These are phyloP conservation scores for Eupsilia transversa DNA, from an alignment of 2,888 invertebrate species.

Conservation along the genomic window DNA sequence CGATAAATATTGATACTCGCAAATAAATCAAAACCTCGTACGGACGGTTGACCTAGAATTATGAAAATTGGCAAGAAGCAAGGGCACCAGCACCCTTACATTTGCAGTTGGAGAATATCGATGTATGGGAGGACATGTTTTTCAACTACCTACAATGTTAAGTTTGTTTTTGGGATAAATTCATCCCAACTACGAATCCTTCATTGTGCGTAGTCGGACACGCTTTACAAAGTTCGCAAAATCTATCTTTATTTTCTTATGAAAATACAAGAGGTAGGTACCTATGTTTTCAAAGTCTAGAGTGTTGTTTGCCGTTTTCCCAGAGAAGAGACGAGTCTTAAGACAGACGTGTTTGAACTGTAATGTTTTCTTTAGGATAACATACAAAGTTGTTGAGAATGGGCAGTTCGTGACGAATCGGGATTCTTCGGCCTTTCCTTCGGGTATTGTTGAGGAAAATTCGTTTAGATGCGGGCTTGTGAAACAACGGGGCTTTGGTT, in stretches of 20 bases:
- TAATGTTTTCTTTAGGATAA: conserved; percentile 51
- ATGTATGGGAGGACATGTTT: too few species aligned
- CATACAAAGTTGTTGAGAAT: conserved; percentile 43
- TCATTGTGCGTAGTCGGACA: too few species aligned
- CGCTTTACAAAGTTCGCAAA: background rate
- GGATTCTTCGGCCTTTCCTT: conserved; percentile 55
- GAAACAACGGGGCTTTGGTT: conserved; percentile 61
- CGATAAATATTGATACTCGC: too few species aligned
- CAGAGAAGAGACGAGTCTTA: background rate
- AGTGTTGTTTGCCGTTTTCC: conserved; percentile 6
- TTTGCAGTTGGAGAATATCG: too few species aligned
- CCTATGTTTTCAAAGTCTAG: conserved; percentile 16
- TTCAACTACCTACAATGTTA: too few species aligned
- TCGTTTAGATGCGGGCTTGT: conserved; percentile 62
- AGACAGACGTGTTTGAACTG: conserved; percentile 9
- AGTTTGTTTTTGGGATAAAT: too few species aligned
- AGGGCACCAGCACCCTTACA: too few species aligned
- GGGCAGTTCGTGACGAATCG: conserved; percentile 67
- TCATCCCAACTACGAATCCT: too few species aligned
- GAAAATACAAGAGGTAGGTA: background rate
- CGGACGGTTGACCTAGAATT: too few species aligned
- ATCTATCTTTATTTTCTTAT: conserved; percentile 8
- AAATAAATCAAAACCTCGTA: too few species aligned
- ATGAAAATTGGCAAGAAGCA: too few species aligned
- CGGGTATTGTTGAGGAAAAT: conserved; percentile 58